Conservation (phyloP, 2,113 vertebrate genomes). For the Cyprinodon tularosa region DNA sequence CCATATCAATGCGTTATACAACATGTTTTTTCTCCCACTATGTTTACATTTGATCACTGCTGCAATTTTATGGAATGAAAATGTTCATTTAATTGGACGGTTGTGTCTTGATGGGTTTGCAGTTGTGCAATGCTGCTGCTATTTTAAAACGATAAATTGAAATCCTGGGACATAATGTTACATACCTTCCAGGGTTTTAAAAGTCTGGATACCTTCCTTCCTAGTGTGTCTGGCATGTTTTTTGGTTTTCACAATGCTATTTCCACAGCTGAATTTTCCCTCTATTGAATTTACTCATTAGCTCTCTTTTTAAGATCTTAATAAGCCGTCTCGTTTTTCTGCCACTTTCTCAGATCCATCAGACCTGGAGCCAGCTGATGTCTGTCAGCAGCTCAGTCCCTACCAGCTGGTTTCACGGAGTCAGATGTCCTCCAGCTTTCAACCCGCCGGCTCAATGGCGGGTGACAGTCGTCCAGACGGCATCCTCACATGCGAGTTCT, state of each 20-base stretch:
- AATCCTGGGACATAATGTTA: neutral
- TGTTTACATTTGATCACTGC: too few species aligned
- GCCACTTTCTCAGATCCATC: conserved; percentile 78
- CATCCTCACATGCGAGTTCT: conserved; percentile 96
- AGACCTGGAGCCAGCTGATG: conserved; percentile 92
- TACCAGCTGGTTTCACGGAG: conserved; percentile 92
- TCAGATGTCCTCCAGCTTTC: conserved; percentile 82
- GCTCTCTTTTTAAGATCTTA: neutral
- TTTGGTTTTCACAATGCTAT: too few species aligned
- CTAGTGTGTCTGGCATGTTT: neutral
- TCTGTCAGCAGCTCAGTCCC: conserved; percentile 94
- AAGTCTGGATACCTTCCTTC: neutral
- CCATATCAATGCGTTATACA: too few species aligned
- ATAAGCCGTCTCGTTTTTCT: neutral
- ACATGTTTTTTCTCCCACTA: too few species aligned
- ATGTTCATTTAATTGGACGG: neutral
- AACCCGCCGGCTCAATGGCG: conserved; percentile 64
- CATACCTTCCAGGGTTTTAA: neutral
- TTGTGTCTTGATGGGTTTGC: neutral
- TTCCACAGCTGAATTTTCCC: neutral
- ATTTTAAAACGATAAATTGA: neutral
- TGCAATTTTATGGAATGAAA: too few species aligned
- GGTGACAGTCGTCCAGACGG: conserved; percentile 80
- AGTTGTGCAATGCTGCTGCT: neutral
- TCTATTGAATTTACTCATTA: neutral